Base-by-base conservation (phyloP, 1,140 invertebrate genomes). In the Habropoda laboriosa region DNA sequence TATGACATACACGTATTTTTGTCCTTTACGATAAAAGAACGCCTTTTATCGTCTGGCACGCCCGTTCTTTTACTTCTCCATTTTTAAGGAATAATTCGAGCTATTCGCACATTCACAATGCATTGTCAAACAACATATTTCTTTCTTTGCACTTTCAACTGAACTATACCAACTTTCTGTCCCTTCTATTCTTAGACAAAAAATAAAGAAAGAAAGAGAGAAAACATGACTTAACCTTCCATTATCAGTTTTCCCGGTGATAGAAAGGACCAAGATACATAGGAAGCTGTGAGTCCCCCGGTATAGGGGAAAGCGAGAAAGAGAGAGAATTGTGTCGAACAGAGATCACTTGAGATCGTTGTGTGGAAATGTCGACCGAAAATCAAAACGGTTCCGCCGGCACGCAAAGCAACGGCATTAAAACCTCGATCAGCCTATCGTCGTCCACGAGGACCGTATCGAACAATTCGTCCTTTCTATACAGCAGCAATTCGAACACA, bases 401-500 rank as follows among this genome's bases (percentile, higher is more conserved):
- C 45, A 77, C 86, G 16, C 90, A 92, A 66, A 91, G 86, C 76
- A 93, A 93, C 83, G 92, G 92, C 8, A 88, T 92, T 30, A 91
- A 92, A 79, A 82, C 89, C 18, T 79, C 90, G 18, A 81, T 81
- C 74, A 32, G 58, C 27, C 61, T 79, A 18, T 75, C 83, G 60
- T 85, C 83, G 35, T 35, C 83, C 12, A 47, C 79, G 38, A 73
- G 80, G 30, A 72, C 72, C 27, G 63, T 80, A 18, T 82, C 91
- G 21, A 93, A 90, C 82, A 93, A 93, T 81, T 89, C 92, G 40
- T 93, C 93, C 61, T 94, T 93, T 85, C 86, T 93, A 30, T 93
- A 93, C 87, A 93, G 92, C 66, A 92, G 90, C 74, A 93, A 92
- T 72, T 90, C 92, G 27, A 87, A 95, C 82, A 94, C 94, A 38